Percentiles rank a stretch among this genome's conserved stretches.
Conservation (phyloP, 2,888 invertebrate species). For the Papilio gigon region DNA sequence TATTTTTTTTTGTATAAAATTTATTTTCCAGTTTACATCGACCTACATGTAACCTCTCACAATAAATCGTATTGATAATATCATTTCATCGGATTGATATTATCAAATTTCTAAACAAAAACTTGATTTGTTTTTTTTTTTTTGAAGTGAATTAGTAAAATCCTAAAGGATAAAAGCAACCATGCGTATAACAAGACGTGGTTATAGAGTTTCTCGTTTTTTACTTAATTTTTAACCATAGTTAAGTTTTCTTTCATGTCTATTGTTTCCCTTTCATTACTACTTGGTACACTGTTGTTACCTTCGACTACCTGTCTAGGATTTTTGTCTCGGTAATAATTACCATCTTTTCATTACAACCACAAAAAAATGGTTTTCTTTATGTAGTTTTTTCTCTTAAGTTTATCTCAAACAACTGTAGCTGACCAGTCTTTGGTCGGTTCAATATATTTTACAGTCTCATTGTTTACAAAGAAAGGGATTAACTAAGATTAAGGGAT, state of each 20-base stretch:
- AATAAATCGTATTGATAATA: too few relatives aligned
- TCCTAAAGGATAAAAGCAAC: too few relatives aligned
- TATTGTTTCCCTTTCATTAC: conserved; percentile 1
- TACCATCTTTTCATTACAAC: conserved; percentile 57
- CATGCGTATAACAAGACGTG: too few relatives aligned
- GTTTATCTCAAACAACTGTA: conserved; percentile 50
- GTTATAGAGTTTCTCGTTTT: background rate
- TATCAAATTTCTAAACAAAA: too few relatives aligned
- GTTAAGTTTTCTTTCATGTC: background rate
- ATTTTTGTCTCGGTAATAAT: conserved; percentile 53
- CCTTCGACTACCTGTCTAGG: conserved; percentile 54
- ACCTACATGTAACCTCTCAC: too few relatives aligned
- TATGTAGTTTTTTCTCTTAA: conserved; percentile 59
- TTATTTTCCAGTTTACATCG: too few relatives aligned
- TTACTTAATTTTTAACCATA: background rate
- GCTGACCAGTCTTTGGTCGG: background rate
- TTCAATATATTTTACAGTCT: conserved; percentile 53
- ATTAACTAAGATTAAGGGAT: conserved; percentile 52
- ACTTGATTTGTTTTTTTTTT: too few relatives aligned
- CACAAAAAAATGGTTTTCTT: conserved; percentile 55
- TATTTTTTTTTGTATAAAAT: too few relatives aligned
- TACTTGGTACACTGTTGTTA: conserved; percentile 45
- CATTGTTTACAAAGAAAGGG: conserved; percentile 60
- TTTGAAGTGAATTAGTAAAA: background rate
- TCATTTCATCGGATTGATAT: too few relatives aligned